Base-by-base conservation (phyloP, 2,113 vertebrate species). In the Chamaetylas fuelleborni region DNA sequence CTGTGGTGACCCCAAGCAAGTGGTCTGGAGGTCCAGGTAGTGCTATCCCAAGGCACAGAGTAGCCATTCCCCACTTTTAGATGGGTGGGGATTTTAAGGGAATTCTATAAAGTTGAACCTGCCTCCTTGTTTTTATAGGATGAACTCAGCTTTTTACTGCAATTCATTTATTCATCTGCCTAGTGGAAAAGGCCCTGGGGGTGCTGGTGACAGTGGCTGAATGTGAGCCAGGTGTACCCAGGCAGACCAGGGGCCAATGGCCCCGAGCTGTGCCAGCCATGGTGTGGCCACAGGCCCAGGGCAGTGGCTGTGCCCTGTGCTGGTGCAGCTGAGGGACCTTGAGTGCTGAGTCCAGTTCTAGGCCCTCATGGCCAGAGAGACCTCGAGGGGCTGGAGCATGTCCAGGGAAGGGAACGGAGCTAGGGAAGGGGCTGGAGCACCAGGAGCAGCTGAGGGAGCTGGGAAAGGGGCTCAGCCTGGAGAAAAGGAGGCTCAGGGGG, bases 311-410 rank as follows among this genome's bases (percentile, higher is more conserved):
- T 86, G 3, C 28, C 64, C 47, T 61, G 64, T 47, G 56, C 74
- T 70, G 65, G 47, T 56, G 0, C 73, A 8, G 73, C 65, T 62
- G 48, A 61, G 73, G n/a, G 2, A 5, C 73, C 12, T 54, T 1
- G 0, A 54, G 29, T 3, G n/a, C 40, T 13, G n/a, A 24, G 56
- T 7, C 40, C 56, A 56, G 48, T 62, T 25, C 65, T 70, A n/a
- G 29, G 38, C 15, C 36, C 33, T 60, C 6, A 0, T 12, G 22
- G 20, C 51, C 60, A 36, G 28, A 53, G 26, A 60, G 62, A 12
- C 33, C 8, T 13, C 0, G n/a, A 62, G 56, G 13, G 19, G 24
- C 24, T 47, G 84, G n/a, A 47, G 25, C 0, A 0, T 6, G n/a
- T n/a, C 40, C 74, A 54, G 56, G 40, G 19, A 12, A 48, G 42